Percentiles rank a stretch among this genome's conserved stretches.
Conservation (phyloP, 1,140 invertebrate genomes). For the Listronotus oregonensis region DNA sequence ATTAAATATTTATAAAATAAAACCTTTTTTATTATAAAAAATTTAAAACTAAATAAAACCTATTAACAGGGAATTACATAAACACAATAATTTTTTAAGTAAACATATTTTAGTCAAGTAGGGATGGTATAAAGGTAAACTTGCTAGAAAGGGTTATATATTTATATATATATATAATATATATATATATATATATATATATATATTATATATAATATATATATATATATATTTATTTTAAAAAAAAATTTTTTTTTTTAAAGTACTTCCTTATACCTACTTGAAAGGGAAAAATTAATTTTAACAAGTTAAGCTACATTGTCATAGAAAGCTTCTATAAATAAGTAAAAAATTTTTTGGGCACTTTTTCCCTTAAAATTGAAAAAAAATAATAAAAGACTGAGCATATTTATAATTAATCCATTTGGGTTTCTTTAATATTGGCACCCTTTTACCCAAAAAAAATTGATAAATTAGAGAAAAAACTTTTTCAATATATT, state of each 20-base stretch:
- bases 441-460: constrained; percentile 29
- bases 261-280: constrained; percentile 2
- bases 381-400: constrained; percentile 34
- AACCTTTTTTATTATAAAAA: constrained; percentile 18
- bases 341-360: constrained; percentile 25
- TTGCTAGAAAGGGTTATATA: too few relatives aligned
- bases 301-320: constrained; percentile 21
- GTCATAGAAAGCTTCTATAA: constrained; percentile 25
- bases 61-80: constrained; percentile 41
- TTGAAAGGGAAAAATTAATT: neutral
- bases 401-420: constrained; percentile 31
- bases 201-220: too few relatives aligned
- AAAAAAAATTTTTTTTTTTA: too few relatives aligned
- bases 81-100: constrained; percentile 35
- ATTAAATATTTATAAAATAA: constrained; percentile 32
- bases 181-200: too few relatives aligned
- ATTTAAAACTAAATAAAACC: constrained; percentile 12
- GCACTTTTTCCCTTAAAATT: constrained; percentile 33
- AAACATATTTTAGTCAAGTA: constrained; percentile 8
- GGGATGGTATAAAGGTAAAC: too few relatives aligned
- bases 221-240: too few relatives aligned
- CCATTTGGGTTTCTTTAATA: constrained; percentile 27
- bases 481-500: neutral
- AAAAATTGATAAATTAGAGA: neutral
- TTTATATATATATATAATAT: too few relatives aligned